Percentiles rank a stretch among this genome's conserved stretches.
Conservation (phyloP, 30 jellyfish, hydroid and myxozoan genomes). For the Cassiopea xamachana region DNA sequence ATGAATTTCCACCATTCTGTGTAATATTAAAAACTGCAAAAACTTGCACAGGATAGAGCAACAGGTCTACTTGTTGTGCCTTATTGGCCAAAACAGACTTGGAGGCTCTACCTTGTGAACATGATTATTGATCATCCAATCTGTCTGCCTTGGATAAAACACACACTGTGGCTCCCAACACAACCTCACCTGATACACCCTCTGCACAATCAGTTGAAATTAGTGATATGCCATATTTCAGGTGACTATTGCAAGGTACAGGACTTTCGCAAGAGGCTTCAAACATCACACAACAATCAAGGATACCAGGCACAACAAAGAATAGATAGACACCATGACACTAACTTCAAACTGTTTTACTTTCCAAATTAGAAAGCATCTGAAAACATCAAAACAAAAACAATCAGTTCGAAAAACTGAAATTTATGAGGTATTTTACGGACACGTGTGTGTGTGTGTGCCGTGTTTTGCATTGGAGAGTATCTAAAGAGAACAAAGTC, state of each 20-base stretch:
- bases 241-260: constrained; percentile 16
- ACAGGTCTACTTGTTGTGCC: constrained; percentile 70
- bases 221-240: constrained; percentile 52
- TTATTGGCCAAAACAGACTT: constrained; percentile 79
- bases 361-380: not conserved
- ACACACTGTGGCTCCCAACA: constrained; percentile 16
- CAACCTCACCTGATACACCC: constrained; percentile 25
- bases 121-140: constrained; percentile 25
- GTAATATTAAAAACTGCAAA: constrained; percentile 33
- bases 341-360: not conserved
- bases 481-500: not conserved
- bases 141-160: not conserved
- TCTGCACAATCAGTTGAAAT: constrained; percentile 8
- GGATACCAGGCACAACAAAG: constrained; percentile 48
- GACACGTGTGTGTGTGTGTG: not conserved
- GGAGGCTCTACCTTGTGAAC: constrained; percentile 48
- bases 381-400: not conserved
- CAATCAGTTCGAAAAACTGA: not conserved
- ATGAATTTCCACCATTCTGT: constrained; percentile 72
- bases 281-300: not conserved
- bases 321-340: constrained; percentile 6
- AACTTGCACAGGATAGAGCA: constrained; percentile 56
- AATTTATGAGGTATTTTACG: not conserved
- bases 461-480: not conserved
- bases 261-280: constrained; percentile 2